These are phyloP conservation scores for Trachops cirrhosus DNA, from an alignment of 2,797 vertebrate species.

Conservation along the genomic window DNA sequence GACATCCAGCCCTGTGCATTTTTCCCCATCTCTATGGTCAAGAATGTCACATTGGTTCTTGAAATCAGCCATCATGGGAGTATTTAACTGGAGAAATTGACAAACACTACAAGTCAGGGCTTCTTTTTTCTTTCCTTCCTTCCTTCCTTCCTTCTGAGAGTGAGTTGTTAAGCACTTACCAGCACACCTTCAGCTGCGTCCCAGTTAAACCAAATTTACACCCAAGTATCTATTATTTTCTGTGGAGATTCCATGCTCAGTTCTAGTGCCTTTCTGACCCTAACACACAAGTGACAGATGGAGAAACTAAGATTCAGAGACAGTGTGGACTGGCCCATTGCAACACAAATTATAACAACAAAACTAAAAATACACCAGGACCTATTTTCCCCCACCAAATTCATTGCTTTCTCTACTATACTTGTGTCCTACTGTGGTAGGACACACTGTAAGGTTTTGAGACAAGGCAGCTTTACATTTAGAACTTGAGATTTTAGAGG, in stretches of 20 bases:
- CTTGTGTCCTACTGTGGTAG: too few species aligned
- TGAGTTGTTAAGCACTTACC: neutral
- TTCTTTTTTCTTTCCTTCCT: accelerated
- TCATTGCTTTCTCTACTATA: neutral
- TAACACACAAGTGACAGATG: neutral
- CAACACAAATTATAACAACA: neutral
- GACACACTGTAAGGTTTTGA: neutral
- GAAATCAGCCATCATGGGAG: neutral
- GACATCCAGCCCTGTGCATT: neutral
- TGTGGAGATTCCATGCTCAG: neutral
- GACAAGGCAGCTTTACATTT: neutral
- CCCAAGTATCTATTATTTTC: too few species aligned
- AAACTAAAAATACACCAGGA: neutral
- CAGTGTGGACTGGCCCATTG: accelerated
- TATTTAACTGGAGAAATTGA: neutral
- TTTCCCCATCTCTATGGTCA: neutral
- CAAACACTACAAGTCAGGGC: accelerated
- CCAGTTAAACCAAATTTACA: too few species aligned
- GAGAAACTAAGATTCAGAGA: neutral
- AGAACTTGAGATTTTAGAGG: neutral
- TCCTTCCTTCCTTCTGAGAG: accelerated
- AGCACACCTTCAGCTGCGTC: too few species aligned
- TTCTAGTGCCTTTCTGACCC: neutral
- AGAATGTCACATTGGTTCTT: accelerated
- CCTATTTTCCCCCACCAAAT: neutral